Evolutionary conservation across 2,888 invertebrate species (phyloP), one percentile per base, ranked within the genome.

Genomic region (Biston stratarius): DNA sequence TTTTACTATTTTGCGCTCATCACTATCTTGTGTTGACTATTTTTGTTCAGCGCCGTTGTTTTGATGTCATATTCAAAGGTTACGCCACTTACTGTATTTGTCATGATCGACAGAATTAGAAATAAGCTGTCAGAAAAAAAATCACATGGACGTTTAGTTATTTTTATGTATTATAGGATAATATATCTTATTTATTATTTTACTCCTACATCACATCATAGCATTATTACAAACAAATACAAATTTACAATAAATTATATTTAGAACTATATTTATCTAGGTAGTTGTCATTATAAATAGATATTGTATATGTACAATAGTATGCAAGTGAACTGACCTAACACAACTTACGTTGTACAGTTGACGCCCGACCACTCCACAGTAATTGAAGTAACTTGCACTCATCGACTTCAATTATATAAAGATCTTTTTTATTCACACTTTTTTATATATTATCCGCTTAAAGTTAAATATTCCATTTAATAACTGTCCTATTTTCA

Each of bases 311-410:
- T 47, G 40, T 38, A 52, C 8, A 51, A 33, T 45, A 11, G 10
- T 3, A 45, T 45, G 40, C 38, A 52, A 42, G 33, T 49, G 24
- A 61, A 36, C 62, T 62, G 62, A 62, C 62, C 62, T 62, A 62
- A 12, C 56, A 3, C 62, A 62, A 62, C 55, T 48, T 33, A 40
- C 48, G 14, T 44, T 40, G 55, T 42, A 55, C 6, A 10, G 1
- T 42, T 52, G 10, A 6, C 10, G 0, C 15, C 53, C 40, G 33
- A 33, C 55, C 12, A 55, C 55, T 55, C 42, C 5, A 5, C 42
- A 40, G 15, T 38, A 11, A 55, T 55, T 55, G 42, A 5, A 55
- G 42, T 33, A 12, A 42, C 38, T 53, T 38, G 10, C 1, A 5
- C 48, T 24, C 10, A n/a, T 7, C 6, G 12, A 51, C 48, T 24